These are phyloP conservation scores for Cephus nigrinus DNA, from an alignment of 2,888 invertebrate genomes.

Conservation along the genomic window DNA sequence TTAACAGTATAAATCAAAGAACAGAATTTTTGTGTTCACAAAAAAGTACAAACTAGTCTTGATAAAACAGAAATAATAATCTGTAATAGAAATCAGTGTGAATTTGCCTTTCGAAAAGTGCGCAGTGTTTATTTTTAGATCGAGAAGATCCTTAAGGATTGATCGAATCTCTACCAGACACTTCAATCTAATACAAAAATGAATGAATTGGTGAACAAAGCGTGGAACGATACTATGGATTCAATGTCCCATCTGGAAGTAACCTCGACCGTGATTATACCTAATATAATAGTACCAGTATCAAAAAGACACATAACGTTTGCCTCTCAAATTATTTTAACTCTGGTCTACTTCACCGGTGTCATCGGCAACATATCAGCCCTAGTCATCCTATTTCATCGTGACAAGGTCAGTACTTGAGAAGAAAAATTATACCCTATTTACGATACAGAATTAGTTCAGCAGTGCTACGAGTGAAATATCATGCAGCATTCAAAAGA, in stretches of 20 bases:
- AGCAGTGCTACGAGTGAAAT: background rate
- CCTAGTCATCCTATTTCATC: slow-evolving; percentile 77
- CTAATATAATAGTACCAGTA: slow-evolving; percentile 15
- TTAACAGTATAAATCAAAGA: background rate
- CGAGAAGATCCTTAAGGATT: background rate
- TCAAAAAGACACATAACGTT: slow-evolving; percentile 46
- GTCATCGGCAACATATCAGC: slow-evolving; percentile 83
- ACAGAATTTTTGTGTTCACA: background rate
- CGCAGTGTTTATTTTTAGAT: background rate
- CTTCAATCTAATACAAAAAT: background rate
- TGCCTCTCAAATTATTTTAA: slow-evolving; percentile 64
- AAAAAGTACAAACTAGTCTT: background rate
- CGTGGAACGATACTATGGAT: slow-evolving; percentile 34
- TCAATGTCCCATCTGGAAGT: slow-evolving; percentile 15
- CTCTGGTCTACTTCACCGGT: slow-evolving; percentile 74
- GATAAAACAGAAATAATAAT: background rate
- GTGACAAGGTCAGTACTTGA: slow-evolving; percentile 69
- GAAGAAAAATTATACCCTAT: background rate
- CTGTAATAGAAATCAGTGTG: background rate
- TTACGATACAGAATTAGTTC: background rate
- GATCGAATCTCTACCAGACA: background rate
- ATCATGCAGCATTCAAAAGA: background rate
- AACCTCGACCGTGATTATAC: slow-evolving; percentile 26
- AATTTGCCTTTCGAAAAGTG: background rate
- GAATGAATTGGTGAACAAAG: background rate